A percentile compares a stretch with the other conserved stretches of the same genome.
These are phyloP conservation scores for Spodoptera frugiperda DNA, from an alignment of 1,140 invertebrate genomes.

Conservation along the genomic window DNA sequence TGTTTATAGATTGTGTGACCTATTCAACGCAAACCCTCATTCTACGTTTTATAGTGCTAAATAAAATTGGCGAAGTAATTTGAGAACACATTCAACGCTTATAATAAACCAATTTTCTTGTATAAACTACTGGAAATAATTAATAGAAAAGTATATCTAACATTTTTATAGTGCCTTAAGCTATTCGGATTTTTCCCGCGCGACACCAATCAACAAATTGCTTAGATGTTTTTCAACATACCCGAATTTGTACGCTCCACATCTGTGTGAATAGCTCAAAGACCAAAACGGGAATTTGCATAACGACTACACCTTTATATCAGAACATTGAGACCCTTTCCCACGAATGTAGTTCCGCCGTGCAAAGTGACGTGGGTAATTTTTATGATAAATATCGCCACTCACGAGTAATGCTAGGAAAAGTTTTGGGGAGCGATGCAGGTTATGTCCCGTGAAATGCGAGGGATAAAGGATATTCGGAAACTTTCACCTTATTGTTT, in stretches of 20 bases:
- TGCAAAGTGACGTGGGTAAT: slow-evolving; percentile 33
- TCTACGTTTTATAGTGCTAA: slow-evolving; percentile 9
- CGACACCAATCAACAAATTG: slow-evolving; percentile 5
- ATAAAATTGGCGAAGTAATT: slow-evolving; percentile 27
- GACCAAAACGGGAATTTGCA: slow-evolving; percentile 41
- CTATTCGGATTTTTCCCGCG: too few species aligned
- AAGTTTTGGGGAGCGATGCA: slow-evolving; percentile 9
- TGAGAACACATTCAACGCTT: neutral
- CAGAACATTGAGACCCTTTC: slow-evolving; percentile 24
- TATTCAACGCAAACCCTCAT: neutral
- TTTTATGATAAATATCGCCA: slow-evolving; percentile 49
- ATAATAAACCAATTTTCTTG: neutral
- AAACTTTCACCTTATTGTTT: slow-evolving; percentile 22
- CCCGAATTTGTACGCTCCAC: slow-evolving; percentile 13
- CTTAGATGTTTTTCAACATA: slow-evolving; percentile 9
- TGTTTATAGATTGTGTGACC: slow-evolving; percentile 36
- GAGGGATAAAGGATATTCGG: slow-evolving; percentile 19
- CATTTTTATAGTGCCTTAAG: too few species aligned
- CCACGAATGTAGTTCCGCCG: slow-evolving; percentile 34
- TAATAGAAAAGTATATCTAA: too few species aligned
- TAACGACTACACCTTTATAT: slow-evolving; percentile 43
- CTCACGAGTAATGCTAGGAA: slow-evolving; percentile 8
- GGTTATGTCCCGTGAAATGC: slow-evolving; percentile 20
- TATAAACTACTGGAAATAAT: too few species aligned
- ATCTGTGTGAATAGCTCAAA: slow-evolving; percentile 31